phyloP scores from a whole-genome alignment of 2,888 invertebrate genomes.

The Odontocolon sp. region DNA sequence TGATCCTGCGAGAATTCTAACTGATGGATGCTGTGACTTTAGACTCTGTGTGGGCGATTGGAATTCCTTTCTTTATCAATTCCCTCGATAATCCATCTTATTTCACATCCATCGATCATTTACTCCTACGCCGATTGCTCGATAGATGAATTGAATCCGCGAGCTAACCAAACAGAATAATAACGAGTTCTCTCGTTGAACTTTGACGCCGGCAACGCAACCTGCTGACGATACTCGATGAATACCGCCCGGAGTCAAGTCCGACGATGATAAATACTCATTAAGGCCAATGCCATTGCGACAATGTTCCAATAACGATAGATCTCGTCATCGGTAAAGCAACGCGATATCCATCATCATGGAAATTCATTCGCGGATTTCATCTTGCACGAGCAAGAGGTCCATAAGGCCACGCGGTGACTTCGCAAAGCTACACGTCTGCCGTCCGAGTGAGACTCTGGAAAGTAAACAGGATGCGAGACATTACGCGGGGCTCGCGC shows the following conservation, averaged over 20 bases:
- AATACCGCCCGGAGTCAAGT: not conserved
- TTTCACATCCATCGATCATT: constrained; percentile 4
- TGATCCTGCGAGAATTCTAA: too few relatives aligned
- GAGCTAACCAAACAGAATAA: not conserved
- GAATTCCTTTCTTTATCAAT: too few relatives aligned
- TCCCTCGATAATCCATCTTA: not conserved
- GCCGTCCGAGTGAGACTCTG: constrained; percentile 37
- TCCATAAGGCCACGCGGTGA: constrained; percentile 1
- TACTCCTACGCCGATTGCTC: constrained; percentile 11
- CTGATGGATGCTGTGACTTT: too few relatives aligned
- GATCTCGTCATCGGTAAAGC: too few relatives aligned
- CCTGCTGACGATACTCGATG: not conserved
- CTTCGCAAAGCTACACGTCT: not conserved
- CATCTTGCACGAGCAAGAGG: too few relatives aligned
- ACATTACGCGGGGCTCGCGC: constrained; percentile 49
- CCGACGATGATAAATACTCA: constrained; percentile 24
- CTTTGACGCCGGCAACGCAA: not conserved
- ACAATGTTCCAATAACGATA: not conserved
- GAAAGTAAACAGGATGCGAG: constrained; percentile 64
- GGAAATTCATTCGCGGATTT: too few relatives aligned
- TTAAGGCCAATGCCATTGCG: constrained; percentile 17
- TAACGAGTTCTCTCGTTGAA: constrained; percentile 17
- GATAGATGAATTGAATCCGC: not conserved
- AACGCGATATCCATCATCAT: too few relatives aligned
- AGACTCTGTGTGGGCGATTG: constrained; percentile 26